Conservation (phyloP, 2,888 invertebrate genomes). For the Platycheirus albimanus region DNA sequence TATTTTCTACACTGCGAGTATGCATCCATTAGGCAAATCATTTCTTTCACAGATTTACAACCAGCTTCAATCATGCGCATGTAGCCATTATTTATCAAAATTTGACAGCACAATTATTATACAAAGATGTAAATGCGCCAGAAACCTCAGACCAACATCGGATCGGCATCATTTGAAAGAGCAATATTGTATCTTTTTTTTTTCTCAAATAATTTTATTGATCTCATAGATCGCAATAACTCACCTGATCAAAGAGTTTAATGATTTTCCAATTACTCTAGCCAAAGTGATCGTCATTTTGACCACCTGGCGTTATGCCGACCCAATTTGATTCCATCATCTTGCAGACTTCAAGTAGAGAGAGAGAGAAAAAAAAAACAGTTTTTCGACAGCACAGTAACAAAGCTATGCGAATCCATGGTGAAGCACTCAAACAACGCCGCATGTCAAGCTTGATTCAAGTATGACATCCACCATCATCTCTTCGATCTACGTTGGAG, state of each 20-base stretch:
- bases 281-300: constrained; percentile 37
- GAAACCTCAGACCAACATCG: too few relatives aligned
- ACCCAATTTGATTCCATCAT: constrained; percentile 37
- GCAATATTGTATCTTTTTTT: constrained; percentile 14
- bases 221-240: constrained; percentile 39
- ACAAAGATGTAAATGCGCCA: too few relatives aligned
- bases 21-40: too few relatives aligned
- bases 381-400: constrained; percentile 24
- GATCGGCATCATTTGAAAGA: too few relatives aligned
- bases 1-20: too few relatives aligned
- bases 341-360: neutral
- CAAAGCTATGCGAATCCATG: constrained; percentile 27
- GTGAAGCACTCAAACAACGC: constrained; percentile 52
- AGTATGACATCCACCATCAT: constrained; percentile 28
- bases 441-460: constrained; percentile 55
- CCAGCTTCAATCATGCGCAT: too few relatives aligned
- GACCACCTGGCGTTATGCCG: constrained; percentile 57
- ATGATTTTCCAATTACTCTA: constrained; percentile 39
- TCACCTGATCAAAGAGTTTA: constrained; percentile 49
- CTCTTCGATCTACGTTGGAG: constrained; percentile 8
- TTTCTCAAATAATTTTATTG: constrained; percentile 43
- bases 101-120: too few relatives aligned
- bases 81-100: too few relatives aligned
- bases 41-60: too few relatives aligned
- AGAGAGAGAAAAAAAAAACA: neutral